Percentiles rank a stretch among this genome's conserved stretches.
Conservation (phyloP, 2,797 vertebrate genomes). For the Heliangelus exortis region DNA sequence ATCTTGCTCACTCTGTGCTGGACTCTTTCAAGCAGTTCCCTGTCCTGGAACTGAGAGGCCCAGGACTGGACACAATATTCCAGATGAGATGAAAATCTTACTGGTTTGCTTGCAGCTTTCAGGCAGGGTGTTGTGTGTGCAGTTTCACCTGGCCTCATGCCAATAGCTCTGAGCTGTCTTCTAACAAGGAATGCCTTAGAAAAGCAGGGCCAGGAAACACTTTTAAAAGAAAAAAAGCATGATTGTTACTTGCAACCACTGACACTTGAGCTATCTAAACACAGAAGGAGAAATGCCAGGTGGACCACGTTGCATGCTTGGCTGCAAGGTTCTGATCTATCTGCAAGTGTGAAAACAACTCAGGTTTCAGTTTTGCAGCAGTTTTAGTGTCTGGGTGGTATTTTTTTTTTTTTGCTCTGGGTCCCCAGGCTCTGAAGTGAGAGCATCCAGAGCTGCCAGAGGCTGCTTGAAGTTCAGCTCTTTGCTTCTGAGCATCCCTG, state of each 20-base stretch:
- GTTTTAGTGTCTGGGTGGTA: neutral
- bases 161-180: neutral
- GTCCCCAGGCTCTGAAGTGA: neutral
- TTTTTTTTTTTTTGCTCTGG: neutral
- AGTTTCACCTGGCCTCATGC: neutral
- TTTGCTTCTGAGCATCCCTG: neutral
- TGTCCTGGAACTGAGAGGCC: no score
- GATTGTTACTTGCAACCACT: neutral
- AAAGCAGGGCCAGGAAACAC: neutral
- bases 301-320: neutral
- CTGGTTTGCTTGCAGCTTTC: accelerated
- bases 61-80: no score
- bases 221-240: neutral
- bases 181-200: neutral
- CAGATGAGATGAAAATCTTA: neutral
- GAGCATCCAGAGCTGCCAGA: neutral
- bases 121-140: neutral
- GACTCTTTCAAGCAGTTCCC: no score
- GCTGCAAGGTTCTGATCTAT: neutral
- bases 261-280: neutral
- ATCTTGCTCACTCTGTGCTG: no score
- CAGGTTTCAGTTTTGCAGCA: neutral
- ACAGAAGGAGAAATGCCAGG: neutral
- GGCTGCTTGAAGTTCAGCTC: neutral
- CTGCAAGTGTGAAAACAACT: neutral